phyloP scores from a whole-genome alignment of 2,797 vertebrate genomes.

The Pipistrellus pygmaeus region DNA sequence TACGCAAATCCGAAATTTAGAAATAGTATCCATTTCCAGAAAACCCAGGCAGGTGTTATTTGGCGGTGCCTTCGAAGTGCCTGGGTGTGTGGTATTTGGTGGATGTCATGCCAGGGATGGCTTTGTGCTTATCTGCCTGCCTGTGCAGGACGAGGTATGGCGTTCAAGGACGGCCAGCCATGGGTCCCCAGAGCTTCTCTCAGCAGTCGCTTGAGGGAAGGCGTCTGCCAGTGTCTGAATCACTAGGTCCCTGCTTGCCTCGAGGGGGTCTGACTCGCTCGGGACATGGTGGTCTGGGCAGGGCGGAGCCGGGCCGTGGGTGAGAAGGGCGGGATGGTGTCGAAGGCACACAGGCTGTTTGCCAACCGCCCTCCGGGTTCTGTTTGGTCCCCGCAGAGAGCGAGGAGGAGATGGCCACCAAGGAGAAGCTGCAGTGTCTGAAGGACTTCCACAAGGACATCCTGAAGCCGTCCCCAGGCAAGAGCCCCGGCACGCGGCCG shows the following conservation, averaged over 20 bases:
- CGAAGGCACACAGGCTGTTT: accelerated
- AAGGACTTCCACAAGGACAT: constrained; percentile 99
- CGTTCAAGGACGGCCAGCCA: accelerated
- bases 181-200: background rate
- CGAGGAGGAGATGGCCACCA: constrained; percentile 95
- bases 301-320: accelerated
- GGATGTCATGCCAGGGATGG: background rate
- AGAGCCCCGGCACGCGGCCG: constrained; percentile 96
- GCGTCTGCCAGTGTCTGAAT: background rate
- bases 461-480: constrained; percentile 97
- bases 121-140: background rate
- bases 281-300: background rate
- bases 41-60: background rate
- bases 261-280: background rate
- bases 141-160: background rate
- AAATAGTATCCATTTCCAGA: background rate
- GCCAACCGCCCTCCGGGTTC: accelerated
- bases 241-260: background rate
- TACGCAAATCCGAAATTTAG: background rate
- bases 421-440: constrained; percentile 98
- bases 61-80: background rate
- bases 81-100: background rate
- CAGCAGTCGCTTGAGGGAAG: background rate
- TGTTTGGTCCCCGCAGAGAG: constrained; percentile 76
- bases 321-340: background rate